Evolutionary conservation across 92 coral and sea anemone genomes (phyloP).

Genomic region (Pocillopora grandis): DNA sequence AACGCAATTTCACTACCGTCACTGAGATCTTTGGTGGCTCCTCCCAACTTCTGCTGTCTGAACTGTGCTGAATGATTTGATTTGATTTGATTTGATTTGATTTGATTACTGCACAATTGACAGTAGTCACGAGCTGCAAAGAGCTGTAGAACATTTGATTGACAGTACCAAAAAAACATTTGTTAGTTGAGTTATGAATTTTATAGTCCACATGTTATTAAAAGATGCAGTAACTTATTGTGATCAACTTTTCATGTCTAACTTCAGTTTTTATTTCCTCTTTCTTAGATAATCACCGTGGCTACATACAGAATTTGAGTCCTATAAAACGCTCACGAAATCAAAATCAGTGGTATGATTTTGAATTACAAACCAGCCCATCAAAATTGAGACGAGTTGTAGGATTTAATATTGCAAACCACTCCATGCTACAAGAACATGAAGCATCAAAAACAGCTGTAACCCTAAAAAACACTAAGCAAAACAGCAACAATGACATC

Average conservation of each 20-base stretch:
- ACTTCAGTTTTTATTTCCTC: slow-evolving; percentile 36
- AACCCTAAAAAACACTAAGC: slow-evolving; percentile 39
- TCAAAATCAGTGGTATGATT: slow-evolving; percentile 58
- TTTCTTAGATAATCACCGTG: slow-evolving; percentile 47
- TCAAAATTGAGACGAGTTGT: slow-evolving; percentile 54
- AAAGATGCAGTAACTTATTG: slow-evolving; percentile 1
- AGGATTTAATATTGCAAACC: slow-evolving; percentile 54
- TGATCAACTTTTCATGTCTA: slow-evolving; percentile 17
- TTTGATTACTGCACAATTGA: too few species aligned
- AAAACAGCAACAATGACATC: slow-evolving; percentile 36
- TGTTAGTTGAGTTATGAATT: too few species aligned
- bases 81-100: too few species aligned
- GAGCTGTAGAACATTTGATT: too few species aligned
- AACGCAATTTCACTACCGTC: too few species aligned
- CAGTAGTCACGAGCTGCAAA: too few species aligned
- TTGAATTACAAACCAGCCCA: slow-evolving; percentile 55
- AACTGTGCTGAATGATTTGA: too few species aligned
- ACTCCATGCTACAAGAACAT: slow-evolving; percentile 38
- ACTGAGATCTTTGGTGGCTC: too few species aligned
- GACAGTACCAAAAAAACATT: too few species aligned
- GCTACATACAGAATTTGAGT: slow-evolving; percentile 46
- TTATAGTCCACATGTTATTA: too few species aligned
- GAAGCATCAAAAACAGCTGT: slow-evolving; percentile 53
- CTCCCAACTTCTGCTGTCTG: too few species aligned
- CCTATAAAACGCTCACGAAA: slow-evolving; percentile 56